Conservation (phyloP, 2,797 vertebrate species). For the Micrastur ruficollis region DNA sequence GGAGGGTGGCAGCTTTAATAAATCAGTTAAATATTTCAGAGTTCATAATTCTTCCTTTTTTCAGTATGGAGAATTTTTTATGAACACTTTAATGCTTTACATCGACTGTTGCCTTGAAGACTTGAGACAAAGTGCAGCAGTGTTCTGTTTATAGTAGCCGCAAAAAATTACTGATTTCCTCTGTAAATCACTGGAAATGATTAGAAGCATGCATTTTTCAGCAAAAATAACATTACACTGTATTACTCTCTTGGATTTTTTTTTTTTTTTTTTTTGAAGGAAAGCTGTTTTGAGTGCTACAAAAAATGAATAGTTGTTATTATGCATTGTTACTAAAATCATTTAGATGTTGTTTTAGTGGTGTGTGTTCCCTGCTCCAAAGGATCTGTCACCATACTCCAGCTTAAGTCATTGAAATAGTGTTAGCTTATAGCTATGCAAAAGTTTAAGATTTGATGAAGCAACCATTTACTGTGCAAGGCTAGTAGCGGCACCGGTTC, state of each 20-base stretch:
- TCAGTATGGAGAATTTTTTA: slow-evolving; percentile 12
- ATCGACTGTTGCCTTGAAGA: slow-evolving; percentile 42
- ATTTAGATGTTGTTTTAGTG: background rate
- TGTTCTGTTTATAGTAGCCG: slow-evolving; percentile 63
- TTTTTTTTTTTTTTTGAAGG: background rate
- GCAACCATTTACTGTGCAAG: background rate
- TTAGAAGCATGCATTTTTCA: slow-evolving; percentile 43
- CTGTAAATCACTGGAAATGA: slow-evolving; percentile 53
- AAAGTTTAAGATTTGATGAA: background rate
- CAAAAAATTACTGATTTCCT: slow-evolving; percentile 59
- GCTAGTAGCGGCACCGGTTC: background rate
- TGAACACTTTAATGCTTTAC: slow-evolving; percentile 40
- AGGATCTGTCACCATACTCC: background rate
- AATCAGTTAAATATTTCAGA: slow-evolving; percentile 65
- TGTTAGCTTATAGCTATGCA: background rate
- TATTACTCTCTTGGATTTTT: background rate
- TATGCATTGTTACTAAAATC: background rate
- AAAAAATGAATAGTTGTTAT: background rate
- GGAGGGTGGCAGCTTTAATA: slow-evolving; percentile 49
- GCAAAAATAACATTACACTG: slow-evolving; percentile 36
- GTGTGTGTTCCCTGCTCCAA: background rate
- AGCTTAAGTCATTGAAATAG: background rate
- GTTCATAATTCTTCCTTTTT: slow-evolving; percentile 64
- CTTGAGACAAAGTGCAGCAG: slow-evolving; percentile 45
- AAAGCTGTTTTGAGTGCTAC: background rate